Evolutionary conservation across 2,888 invertebrate species (phyloP), one percentile per base, ranked within the genome.

Genomic region (Drosophila affinis): DNA sequence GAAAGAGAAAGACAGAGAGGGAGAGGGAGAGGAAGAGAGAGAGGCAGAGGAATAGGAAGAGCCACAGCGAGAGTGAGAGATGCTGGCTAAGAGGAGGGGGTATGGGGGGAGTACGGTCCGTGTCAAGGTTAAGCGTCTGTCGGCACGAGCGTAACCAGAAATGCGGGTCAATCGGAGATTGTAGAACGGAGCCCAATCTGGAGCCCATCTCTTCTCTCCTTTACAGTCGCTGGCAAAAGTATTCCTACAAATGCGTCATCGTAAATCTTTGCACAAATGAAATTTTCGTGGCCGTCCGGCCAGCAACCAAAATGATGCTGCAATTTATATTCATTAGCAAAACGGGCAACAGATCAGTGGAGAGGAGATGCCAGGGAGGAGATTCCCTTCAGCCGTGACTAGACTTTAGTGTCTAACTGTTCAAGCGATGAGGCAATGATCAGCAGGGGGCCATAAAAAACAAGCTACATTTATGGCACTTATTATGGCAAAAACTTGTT

Each of bases 61-160:
- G 21, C n/a, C 14, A 21, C 61, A 61, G 61, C 61, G 61, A 47
- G 46, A 52, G 63, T 52, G 52, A 17, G 52, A 53, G 9, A 24
- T 39, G 39, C 0, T 0, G 39, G 39, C 7, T 47, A 68, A 49
- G 57, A 48, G 55, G 29, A 0, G 44, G 60, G 60, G n/a, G n/a
- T n/a, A n/a, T n/a, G n/a, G n/a, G n/a, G n/a, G n/a, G n/a, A n/a
- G 61, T 52, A 47, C 51, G 69, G 79, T 73, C 61, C 74, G 83
- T 81, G 85, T 86, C 85, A 86, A 86, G 85, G 85, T 88, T 88
- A 88, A 88, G 65, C 83, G 67, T 68, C 70, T 77, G 60, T 52
- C 72, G 82, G 82, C 85, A 87, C 81, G 81, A 80, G 87, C 88
- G 75, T 68, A 75, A 70, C 69, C 71, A 57, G 70, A 81, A 74